Conservation (phyloP, 2,888 invertebrate species). For the Drosophila austrosaltans region DNA sequence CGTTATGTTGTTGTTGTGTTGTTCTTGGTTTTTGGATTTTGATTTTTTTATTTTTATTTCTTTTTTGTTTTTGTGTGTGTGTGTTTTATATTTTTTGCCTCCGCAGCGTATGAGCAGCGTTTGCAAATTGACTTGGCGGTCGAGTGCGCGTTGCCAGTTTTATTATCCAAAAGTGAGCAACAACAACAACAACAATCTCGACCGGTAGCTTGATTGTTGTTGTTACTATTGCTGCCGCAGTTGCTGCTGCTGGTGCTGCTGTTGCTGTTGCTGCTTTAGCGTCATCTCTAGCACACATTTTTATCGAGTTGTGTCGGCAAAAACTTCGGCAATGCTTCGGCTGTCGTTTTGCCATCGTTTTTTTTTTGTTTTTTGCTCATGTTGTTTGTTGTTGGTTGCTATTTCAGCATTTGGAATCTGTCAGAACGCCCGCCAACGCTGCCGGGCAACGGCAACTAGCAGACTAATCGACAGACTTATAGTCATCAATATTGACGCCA, state of each 20-base stretch:
- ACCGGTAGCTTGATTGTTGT: constrained; percentile 49
- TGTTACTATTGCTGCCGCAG: not conserved
- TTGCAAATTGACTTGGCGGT: constrained; percentile 79
- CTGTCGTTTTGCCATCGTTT: constrained; percentile 45
- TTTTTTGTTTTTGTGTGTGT: constrained; percentile 40
- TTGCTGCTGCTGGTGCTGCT: not conserved
- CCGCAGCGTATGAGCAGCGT: constrained; percentile 74
- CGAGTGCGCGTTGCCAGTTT: constrained; percentile 77
- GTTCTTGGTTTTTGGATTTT: constrained; percentile 28
- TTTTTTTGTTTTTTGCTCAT: constrained; percentile 22
- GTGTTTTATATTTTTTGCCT: constrained; percentile 43
- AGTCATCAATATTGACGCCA: constrained; percentile 33
- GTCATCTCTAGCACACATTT: constrained; percentile 72
- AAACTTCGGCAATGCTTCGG: constrained; percentile 28
- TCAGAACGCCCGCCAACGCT: constrained; percentile 52
- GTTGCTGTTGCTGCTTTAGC: constrained; percentile 46
- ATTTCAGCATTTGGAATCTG: constrained; percentile 55
- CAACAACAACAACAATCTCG: constrained; percentile 50
- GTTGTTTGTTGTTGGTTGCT: constrained; percentile 33
- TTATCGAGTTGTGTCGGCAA: constrained; percentile 64
- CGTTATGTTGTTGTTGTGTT: not conserved
- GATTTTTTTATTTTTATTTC: constrained; percentile 33
- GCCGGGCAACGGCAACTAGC: constrained; percentile 47
- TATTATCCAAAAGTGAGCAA: constrained; percentile 78
- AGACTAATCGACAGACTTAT: constrained; percentile 14